Base-by-base conservation (phyloP, 1,140 invertebrate genomes). In the Hormaphis cornu region DNA sequence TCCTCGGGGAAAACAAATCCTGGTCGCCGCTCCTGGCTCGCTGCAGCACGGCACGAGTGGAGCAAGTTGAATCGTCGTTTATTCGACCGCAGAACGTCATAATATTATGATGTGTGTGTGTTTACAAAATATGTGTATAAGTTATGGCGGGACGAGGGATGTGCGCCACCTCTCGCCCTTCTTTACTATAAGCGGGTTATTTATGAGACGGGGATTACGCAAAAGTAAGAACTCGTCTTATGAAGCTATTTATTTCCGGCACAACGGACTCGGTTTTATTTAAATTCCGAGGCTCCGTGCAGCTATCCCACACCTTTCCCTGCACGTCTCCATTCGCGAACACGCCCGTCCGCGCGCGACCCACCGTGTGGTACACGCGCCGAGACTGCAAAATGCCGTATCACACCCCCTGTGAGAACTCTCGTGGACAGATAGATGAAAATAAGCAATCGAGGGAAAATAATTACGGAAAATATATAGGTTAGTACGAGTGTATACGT, bases 191-290 rank as follows among this genome's bases (percentile, higher is more conserved):
- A 66, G 61, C 44, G 61, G 61, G 61, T 66, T 66, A 66, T 66
- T 66, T 66, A 66, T 66, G 61, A 37, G 30, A 20, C 44, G 28
- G 61, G 61, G 61, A 66, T 66, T 66, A 66, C 50, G 42, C 42
- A 20, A 66, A 66, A 48, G 44, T 66, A 66, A 28, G 28, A 66
- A 48, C 61, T 66, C 42, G 44, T 66, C 61, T 66, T 66, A 66
- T 66, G 61, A 66, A 66, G 61, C 61, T 50, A 66, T 66, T 66
- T 66, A 66, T 66, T 66, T 66, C 42, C 61, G 61, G 44, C 61
- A 66, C 61, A 50, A 22, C 61, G 58, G 37, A 61, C 58, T 61
- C 40, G 20, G 58, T 66, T 66, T 66, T 66, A 66, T 66, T 66
- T 66, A 66, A 66, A 66, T 50, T 28, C 61, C 20, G 18, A 3